A percentile compares a stretch with the other conserved stretches of the same genome.
Evolutionary conservation across 1,140 invertebrate species (phyloP).

Genomic region (Drosophila ananassae): DNA sequence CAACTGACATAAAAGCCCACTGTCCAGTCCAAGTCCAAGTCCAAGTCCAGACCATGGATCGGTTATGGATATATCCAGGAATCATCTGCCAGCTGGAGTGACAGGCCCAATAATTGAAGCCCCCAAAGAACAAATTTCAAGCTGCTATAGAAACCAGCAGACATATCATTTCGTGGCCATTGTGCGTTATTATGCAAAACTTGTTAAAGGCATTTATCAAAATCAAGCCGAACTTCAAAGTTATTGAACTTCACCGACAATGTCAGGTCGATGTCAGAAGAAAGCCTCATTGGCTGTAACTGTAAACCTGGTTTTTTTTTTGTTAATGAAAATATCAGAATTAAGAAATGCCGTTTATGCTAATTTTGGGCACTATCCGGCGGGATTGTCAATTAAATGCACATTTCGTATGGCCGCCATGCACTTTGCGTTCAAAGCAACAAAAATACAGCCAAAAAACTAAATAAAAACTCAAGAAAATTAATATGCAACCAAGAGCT

Average conservation of each 20-base stretch:
- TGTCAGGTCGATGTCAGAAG: constrained; percentile 61
- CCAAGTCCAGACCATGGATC: too few species aligned
- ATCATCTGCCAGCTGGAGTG: constrained; percentile 63
- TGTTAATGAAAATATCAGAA: constrained; percentile 68
- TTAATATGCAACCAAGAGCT: constrained; percentile 77
- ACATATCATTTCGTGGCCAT: constrained; percentile 65
- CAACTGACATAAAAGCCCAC: constrained; percentile 19
- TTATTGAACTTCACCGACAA: constrained; percentile 70
- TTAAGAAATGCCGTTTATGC: constrained; percentile 63
- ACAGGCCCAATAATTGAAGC: constrained; percentile 73
- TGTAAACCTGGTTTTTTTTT: constrained; percentile 59
- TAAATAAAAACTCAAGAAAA: constrained; percentile 41
- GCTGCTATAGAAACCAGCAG: constrained; percentile 58
- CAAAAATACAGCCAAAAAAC: constrained; percentile 17
- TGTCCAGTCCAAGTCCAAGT: background rate
- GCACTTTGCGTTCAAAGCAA: constrained; percentile 54
- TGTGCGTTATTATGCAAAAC: constrained; percentile 75
- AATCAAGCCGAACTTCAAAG: constrained; percentile 53
- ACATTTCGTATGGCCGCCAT: constrained; percentile 80
- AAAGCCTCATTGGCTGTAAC: constrained; percentile 63
- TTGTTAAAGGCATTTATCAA: constrained; percentile 77
- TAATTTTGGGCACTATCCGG: constrained; percentile 35
- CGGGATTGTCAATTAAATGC: constrained; percentile 71
- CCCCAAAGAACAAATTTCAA: constrained; percentile 46
- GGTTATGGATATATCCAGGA: constrained; percentile 11